Conservation (phyloP, 2,113 vertebrate genomes). For the Propithecus coquereli region DNA sequence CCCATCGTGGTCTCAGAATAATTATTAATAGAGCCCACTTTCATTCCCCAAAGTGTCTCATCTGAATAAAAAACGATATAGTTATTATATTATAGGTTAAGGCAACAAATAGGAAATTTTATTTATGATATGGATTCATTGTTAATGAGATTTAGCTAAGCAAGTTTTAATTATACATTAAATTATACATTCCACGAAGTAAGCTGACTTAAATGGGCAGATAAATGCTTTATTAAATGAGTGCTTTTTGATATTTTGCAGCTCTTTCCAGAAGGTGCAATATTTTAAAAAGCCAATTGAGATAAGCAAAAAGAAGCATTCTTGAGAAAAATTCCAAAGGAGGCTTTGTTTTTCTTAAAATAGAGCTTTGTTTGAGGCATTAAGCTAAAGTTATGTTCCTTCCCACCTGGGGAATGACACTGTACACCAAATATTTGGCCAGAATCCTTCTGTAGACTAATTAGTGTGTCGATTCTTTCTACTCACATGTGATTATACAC, state of each 20-base stretch:
- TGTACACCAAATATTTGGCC: background rate
- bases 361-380: background rate
- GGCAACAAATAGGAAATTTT: background rate
- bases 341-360: slow-evolving; percentile 19
- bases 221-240: slow-evolving; percentile 11
- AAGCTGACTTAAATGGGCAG: background rate
- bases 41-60: background rate
- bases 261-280: background rate
- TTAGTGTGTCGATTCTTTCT: background rate
- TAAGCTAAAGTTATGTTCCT: background rate
- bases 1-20: background rate
- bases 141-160: slow-evolving; percentile 12
- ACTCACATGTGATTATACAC: background rate
- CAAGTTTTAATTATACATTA: background rate
- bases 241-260: background rate
- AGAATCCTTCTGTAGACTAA: background rate
- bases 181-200: background rate
- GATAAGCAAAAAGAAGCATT: background rate
- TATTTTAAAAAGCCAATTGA: background rate
- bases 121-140: background rate
- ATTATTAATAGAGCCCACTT: background rate
- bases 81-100: background rate
- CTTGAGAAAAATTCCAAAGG: background rate
- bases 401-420: background rate
- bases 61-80: background rate